Evolutionary conservation across 2,888 invertebrate species (phyloP), one percentile per base, ranked within the genome.

Genomic region (Euproctis similis): DNA sequence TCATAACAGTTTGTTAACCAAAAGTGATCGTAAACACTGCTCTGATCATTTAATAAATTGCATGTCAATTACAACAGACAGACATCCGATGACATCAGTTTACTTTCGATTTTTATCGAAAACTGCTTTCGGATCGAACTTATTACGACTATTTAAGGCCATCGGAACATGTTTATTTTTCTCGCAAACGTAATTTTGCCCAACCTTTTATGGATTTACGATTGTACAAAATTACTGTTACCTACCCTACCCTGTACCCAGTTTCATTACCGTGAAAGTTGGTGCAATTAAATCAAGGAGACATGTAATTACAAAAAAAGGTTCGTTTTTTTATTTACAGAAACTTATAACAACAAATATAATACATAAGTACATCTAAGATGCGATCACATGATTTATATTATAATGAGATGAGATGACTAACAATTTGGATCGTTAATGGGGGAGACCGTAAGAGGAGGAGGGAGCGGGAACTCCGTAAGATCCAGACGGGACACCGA

Each of bases 321-420:
- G 73, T 67, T 14, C 61, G 59, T 53, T 58, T 53, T 23, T 80
- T 81, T 84, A 85, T 85, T 85, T 85, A 85, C 85, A 85, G 81
- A 84, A 80, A 77, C 74, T 78, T 82, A 82, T 50, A 74, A 71
- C 71, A 76, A 73, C 67, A 54, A 48, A 49, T 63, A 63, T 62
- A 78, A 75, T 78, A 81, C 73, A 78, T 61, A 67, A 64, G 75
- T 62, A 69, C 62, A 62, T 65, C 78, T 80, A 80, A 49, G 65
- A 59, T 68, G 75, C 69, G 76, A 81, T 81, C 81, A 81, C 80
- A 81, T 81, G 74, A 59, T 57, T 75, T 66, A 61, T 69, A 71
- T 70, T 64, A 70, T 54, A 63, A 78, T 73, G 67, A 68, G 61
- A 71, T 75, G 72, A 68, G 52, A 69, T 78, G 77, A 78, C 74